Evolutionary conservation across 2,888 invertebrate species (phyloP).

Genomic region (Nezara viridula): DNA sequence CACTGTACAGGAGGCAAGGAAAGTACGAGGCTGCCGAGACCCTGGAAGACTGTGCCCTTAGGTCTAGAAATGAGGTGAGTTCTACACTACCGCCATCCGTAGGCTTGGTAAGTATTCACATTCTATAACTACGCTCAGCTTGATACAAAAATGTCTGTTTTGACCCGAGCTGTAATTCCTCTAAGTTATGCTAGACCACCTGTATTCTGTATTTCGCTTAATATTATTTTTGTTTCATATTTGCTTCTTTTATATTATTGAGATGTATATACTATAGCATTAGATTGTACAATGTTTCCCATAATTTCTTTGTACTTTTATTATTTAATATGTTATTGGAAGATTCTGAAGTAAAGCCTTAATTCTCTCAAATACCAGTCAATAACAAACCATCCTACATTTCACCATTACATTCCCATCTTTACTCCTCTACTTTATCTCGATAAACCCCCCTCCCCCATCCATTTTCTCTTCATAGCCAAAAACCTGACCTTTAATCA

Average conservation of each 20-base stretch:
- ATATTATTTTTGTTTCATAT: not conserved
- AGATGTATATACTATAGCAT: not conserved
- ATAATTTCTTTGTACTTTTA: not conserved
- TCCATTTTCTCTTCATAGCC: too few relatives aligned
- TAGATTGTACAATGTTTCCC: not conserved
- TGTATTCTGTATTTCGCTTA: conserved; percentile 10
- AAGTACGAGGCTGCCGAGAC: conserved; percentile 99
- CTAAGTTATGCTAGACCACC: conserved; percentile 1
- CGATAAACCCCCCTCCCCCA: too few relatives aligned
- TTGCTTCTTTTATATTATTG: not conserved
- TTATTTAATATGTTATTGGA: too few relatives aligned
- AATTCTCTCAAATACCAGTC: too few relatives aligned
- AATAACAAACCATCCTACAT: too few relatives aligned
- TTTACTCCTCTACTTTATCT: too few relatives aligned
- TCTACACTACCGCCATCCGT: conserved; percentile 52
- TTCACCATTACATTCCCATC: too few relatives aligned
- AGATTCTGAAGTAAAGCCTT: too few relatives aligned
- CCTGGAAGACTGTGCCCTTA: conserved; percentile 96
- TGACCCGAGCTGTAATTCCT: not conserved
- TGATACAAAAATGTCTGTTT: not conserved
- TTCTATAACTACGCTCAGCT: conserved; percentile 32
- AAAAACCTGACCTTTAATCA: too few relatives aligned
- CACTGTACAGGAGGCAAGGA: conserved; percentile 95
- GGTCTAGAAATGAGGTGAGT: conserved; percentile 93
- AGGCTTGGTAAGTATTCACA: conserved; percentile 46